Base-by-base conservation (phyloP, 2,113 vertebrate species). In the Ia io region DNA sequence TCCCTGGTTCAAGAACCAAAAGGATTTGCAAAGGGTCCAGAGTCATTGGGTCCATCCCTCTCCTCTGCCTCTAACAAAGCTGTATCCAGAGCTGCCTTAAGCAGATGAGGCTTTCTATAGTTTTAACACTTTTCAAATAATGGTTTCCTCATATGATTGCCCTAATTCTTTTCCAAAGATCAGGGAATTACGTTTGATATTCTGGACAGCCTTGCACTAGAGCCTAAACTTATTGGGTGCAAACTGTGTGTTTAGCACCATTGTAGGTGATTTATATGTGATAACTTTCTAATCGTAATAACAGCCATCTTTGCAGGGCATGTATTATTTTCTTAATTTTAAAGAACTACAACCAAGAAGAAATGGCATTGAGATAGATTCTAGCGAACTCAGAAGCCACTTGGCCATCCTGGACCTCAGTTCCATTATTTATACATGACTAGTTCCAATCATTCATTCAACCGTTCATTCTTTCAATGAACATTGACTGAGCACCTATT, bases 211-310 rank as follows among this genome's bases (percentile, higher is more conserved):
- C 67, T 90, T 92, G 67, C 28, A 9, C 32, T 79, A 83, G 47
- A 82, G 61, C n/a, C 53, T 59, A 84, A 90, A 92, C 88, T 63
- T 51, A 86, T 28, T 74, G 42, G 8, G 53, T 85, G 2, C 28
- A 63, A 88, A 65, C 42, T 85, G 25, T 88, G 77, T 88, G 47
- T 20, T 74, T 56, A 59, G 70, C 53, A 47, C 53, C 53, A 35
- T 90, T 92, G 88, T 90, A 90, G 90, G 94, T 85, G 77, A 22
- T 84, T 93, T 74, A n/a, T 49, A 63, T 65, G 37, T 30, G 61
- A 3, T 77, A 18, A 65, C 47, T 76, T 67, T 92, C 86, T 47
- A 49, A 67, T 84, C 23, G 30, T 93, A 42, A 22, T 73, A 92
- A 56, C 10, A 86, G 30, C 49, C 53, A 7, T 82, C 77, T 71